A percentile compares a stretch with the other conserved stretches of the same genome.
Evolutionary conservation across 1,140 invertebrate genomes (phyloP).

Genomic region (Aphelinus certus): DNA sequence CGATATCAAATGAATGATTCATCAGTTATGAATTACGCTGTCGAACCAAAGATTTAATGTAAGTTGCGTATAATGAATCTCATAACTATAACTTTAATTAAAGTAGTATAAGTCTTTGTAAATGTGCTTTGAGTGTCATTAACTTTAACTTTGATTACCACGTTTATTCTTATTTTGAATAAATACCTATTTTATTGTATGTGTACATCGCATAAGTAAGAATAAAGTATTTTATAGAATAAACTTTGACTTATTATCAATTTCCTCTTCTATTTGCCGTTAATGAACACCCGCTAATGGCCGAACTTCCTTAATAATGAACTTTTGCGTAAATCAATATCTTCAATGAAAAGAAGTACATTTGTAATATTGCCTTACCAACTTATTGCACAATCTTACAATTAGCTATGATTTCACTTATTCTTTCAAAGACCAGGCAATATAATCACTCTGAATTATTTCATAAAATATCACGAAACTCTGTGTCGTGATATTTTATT

Average conservation of each 20-base stretch:
- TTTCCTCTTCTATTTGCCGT: too few relatives aligned
- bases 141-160: slow-evolving; percentile 22
- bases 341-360: too few relatives aligned
- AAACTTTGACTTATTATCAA: background rate
- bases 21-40: slow-evolving; percentile 14
- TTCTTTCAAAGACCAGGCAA: too few relatives aligned
- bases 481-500: too few relatives aligned
- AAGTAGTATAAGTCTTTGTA: slow-evolving; percentile 10
- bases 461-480: too few relatives aligned
- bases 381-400: too few relatives aligned
- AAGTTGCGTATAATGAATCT: background rate
- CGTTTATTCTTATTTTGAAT: slow-evolving; percentile 18
- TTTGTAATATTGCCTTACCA: too few relatives aligned
- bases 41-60: slow-evolving; percentile 34
- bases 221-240: slow-evolving; percentile 38
- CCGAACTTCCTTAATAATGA: too few relatives aligned
- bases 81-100: slow-evolving; percentile 1
- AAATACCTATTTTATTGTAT: slow-evolving; percentile 29
- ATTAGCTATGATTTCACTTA: too few relatives aligned
- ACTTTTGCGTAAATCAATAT: too few relatives aligned
- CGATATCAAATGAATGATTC: background rate
- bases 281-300: too few relatives aligned
- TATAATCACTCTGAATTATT: too few relatives aligned
- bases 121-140: slow-evolving; percentile 12
- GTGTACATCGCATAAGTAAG: slow-evolving; percentile 6